Evolutionary conservation across 2,888 invertebrate genomes (phyloP).

Genomic region (Oxyteleia sp.): DNA sequence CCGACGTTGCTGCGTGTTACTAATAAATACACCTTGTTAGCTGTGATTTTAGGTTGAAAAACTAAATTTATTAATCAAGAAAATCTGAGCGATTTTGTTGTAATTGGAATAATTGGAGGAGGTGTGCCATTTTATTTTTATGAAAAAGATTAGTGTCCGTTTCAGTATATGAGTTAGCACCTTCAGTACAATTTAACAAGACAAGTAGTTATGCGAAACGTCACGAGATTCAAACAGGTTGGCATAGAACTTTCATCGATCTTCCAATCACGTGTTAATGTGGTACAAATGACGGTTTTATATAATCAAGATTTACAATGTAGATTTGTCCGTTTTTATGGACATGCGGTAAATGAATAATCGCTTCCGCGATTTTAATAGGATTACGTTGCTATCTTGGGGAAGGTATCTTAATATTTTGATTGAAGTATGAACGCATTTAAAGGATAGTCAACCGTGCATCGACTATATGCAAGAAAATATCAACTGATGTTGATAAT

Average conservation of each 20-base stretch:
- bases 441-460: not conserved
- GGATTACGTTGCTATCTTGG: not conserved
- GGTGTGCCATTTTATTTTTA: no score
- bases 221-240: constrained; percentile 71
- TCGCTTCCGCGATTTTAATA: constrained; percentile 8
- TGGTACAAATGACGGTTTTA: constrained; percentile 28
- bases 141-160: no score
- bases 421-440: not conserved
- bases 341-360: not conserved
- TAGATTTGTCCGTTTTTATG: constrained; percentile 4
- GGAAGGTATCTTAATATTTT: not conserved
- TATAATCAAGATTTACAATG: constrained; percentile 27
- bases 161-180: not conserved
- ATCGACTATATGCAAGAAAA: not conserved
- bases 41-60: not conserved
- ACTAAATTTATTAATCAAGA: no score
- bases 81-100: no score
- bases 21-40: constrained; percentile 22
- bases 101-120: no score
- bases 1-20: not conserved
- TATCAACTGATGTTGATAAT: no score
- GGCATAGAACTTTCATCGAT: constrained; percentile 54
- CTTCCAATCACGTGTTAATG: constrained; percentile 48
- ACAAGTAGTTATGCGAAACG: constrained; percentile 24
- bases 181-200: constrained; percentile 20